phyloP scores from a whole-genome alignment of 2,113 vertebrate genomes.

The Ploceus nigricollis region DNA sequence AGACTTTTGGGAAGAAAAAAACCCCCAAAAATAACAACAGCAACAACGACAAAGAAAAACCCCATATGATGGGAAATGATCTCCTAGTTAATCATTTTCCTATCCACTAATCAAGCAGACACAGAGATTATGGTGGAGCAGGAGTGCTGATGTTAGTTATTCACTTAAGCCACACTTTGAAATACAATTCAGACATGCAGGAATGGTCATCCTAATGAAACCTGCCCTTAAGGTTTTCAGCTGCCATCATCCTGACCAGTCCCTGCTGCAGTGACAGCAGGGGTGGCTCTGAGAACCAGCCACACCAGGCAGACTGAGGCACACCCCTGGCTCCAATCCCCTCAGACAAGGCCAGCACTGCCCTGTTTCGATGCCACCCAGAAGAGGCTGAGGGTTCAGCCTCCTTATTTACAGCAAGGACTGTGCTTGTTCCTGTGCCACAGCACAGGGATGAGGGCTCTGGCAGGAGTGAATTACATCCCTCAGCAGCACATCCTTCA shows the following conservation, averaged over 20 bases:
- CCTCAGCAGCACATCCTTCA: background rate
- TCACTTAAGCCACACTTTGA: background rate
- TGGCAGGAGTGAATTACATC: background rate
- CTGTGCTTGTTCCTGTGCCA: background rate
- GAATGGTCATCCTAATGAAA: background rate
- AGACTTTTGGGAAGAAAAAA: background rate
- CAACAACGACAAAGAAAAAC: background rate
- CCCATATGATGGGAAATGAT: background rate
- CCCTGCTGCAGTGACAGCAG: background rate
- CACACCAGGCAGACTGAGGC: background rate
- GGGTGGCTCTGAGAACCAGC: background rate
- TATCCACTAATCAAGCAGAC: background rate
- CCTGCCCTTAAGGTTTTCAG: background rate
- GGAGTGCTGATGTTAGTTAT: background rate
- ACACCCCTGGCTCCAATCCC: background rate
- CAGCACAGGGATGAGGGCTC: background rate
- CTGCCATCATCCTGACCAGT: background rate
- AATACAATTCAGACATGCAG: background rate
- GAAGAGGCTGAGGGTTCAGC: background rate
- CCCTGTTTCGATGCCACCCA: accelerated
- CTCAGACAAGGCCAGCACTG: background rate
- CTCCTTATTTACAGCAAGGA: background rate
- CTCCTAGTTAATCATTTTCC: background rate
- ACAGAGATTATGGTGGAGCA: background rate
- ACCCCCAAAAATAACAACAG: background rate